These are phyloP conservation scores for Gastracanthus pulcherrimus DNA, from an alignment of 2,888 invertebrate species.

Conservation along the genomic window DNA sequence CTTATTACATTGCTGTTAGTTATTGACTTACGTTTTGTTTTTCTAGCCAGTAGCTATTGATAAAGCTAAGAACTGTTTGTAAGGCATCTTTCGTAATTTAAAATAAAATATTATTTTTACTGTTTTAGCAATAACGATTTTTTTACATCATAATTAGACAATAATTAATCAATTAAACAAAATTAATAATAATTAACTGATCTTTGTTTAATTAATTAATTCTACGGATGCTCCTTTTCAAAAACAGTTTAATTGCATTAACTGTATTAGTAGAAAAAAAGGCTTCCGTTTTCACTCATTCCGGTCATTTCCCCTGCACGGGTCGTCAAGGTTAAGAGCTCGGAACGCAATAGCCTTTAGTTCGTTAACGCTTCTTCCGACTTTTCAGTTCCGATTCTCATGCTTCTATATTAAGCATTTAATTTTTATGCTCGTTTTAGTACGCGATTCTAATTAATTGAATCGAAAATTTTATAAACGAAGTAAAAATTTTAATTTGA, in stretches of 20 bases:
- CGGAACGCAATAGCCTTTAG: constrained; percentile 19
- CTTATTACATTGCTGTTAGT: too few species aligned
- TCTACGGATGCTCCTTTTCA: neutral
- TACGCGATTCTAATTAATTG: neutral
- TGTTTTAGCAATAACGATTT: too few species aligned
- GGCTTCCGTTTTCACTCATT: constrained; percentile 1
- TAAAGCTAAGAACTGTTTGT: too few species aligned
- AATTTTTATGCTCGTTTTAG: neutral
- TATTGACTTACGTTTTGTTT: too few species aligned
- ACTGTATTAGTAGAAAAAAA: neutral
- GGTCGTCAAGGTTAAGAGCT: constrained; percentile 29
- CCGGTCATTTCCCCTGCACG: constrained; percentile 30
- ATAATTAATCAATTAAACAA: too few species aligned
- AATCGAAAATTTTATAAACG: too few species aligned
- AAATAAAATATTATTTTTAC: too few species aligned
- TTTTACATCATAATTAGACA: too few species aligned
- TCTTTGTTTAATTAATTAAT: neutral
- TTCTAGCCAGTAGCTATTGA: too few species aligned
- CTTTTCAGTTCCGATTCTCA: constrained; percentile 21
- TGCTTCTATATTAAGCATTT: neutral
- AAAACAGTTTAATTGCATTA: neutral
- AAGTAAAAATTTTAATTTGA: too few species aligned
- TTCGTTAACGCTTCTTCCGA: constrained; percentile 1
- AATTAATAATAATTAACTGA: too few species aligned
- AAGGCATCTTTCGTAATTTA: too few species aligned